Evolutionary conservation across 2,888 invertebrate genomes (phyloP), one percentile per base, ranked within the genome.

Genomic region (Aporophyla nigra): DNA sequence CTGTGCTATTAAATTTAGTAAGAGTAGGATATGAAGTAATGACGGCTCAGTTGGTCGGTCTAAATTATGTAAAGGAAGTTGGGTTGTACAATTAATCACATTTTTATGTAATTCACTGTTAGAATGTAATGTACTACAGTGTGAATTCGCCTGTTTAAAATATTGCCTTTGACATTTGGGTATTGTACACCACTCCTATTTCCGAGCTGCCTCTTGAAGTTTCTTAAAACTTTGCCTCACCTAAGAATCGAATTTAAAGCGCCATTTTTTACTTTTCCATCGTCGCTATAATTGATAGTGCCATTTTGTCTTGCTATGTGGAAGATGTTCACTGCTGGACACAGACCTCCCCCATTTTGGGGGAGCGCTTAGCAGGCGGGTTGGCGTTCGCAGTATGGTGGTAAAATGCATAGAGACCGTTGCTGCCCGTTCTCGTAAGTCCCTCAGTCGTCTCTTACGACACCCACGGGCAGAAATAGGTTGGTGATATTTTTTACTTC

Each of bases 91-190:
- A n/a, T 78, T 27, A 61, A 24, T 70, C 6, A 33, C 21, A 53
- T 59, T n/a, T 69, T 69, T 69, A 59, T 53, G 24, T 78, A 61
- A 69, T 78, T 53, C 33, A 14, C 27, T 19, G 14, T 12, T 40
- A 40, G 24, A 61, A 10, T 49, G 14, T 72, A 21, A 14, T n/a
- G n/a, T n/a, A n/a, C 6, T 49, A 14, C 21, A 21, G 21, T 33
- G 49, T 14, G 21, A 21, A 21, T 27, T 21, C 2, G 21, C 5
- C 33, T 6, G 14, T 51, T 49, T 4, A 6, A 7, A 72, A 58
- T 49, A 72, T 58, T 58, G 16, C 21, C 27, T 40, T 14, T 16
- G 7, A 7, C 6, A 43, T 43, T 49, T 49, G 14, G 21, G 2
- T 51, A 16, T 33, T 21, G 9, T 7, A 19, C 10, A 33, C 59